phyloP scores from a whole-genome alignment of 2,113 vertebrate species.

The Lepus europaeus region DNA sequence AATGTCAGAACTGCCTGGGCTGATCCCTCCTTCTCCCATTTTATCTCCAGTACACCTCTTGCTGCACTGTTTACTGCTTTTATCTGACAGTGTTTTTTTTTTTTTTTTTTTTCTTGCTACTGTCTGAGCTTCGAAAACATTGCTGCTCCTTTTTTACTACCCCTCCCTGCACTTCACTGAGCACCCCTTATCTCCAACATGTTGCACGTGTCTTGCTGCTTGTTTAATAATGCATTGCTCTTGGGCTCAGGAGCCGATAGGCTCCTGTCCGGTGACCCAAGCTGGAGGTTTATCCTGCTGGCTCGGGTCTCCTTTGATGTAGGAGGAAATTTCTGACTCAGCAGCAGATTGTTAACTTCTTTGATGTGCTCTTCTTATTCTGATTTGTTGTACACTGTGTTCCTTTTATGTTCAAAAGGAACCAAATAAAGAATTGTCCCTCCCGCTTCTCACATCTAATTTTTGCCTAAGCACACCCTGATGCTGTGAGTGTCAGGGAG shows the following conservation, averaged over 20 bases:
- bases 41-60: conserved; percentile 52
- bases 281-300: neutral
- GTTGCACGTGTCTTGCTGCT: neutral
- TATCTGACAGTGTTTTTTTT: conserved; percentile 56
- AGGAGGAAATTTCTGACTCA: conserved; percentile 29
- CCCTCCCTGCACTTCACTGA: conserved; percentile 27
- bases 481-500: conserved; percentile 2
- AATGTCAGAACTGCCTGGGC: conserved; percentile 65
- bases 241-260: neutral
- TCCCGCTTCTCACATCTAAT: conserved; percentile 46
- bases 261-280: neutral
- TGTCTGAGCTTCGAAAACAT: conserved; percentile 41
- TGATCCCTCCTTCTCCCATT: conserved; percentile 32
- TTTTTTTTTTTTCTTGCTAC: neutral
- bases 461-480: conserved; percentile 55
- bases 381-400: neutral
- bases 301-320: conserved; percentile 53
- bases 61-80: conserved; percentile 62
- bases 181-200: neutral
- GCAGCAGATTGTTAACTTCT: conserved; percentile 25
- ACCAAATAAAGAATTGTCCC: conserved; percentile 28
- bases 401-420: conserved; percentile 45
- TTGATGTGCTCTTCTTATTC: conserved; percentile 51
- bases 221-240: neutral
- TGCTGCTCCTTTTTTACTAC: neutral